Evolutionary conservation across 2,113 vertebrate species (phyloP).

Genomic region (Mormyrus lacerda): DNA sequence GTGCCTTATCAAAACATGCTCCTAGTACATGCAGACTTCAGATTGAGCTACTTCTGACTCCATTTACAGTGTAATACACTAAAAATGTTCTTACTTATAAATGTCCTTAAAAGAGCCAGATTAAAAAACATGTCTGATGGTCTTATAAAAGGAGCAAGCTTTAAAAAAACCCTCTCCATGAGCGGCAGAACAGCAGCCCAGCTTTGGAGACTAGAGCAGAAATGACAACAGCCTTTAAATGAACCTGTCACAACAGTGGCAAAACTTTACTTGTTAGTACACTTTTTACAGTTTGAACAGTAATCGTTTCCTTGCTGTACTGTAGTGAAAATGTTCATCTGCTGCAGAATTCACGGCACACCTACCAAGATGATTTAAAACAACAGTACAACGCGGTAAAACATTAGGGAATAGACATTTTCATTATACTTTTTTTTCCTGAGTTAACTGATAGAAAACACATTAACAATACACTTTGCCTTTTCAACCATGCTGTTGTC

Average conservation of each 20-base stretch:
- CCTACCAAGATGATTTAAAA: not conserved
- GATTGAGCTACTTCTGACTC: not conserved
- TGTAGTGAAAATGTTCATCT: not conserved
- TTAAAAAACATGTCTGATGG: not conserved
- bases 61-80: not conserved
- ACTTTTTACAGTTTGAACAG: no score
- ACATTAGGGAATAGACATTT: not conserved
- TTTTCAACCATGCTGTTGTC: slow-evolving; percentile 4
- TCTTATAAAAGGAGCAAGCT: not conserved
- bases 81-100: not conserved
- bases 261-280: not conserved
- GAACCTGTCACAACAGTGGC: not conserved
- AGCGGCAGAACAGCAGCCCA: not conserved
- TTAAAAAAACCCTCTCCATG: not conserved
- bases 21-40: not conserved
- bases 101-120: not conserved
- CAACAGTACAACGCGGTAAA: not conserved
- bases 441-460: not conserved
- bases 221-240: not conserved
- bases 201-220: not conserved
- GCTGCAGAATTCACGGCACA: not conserved
- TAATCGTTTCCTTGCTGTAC: not conserved
- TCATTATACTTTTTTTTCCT: not conserved
- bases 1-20: not conserved
- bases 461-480: not conserved